phyloP scores from a whole-genome alignment of 2,888 invertebrate genomes.

The Pseudeuparius sepicola region DNA sequence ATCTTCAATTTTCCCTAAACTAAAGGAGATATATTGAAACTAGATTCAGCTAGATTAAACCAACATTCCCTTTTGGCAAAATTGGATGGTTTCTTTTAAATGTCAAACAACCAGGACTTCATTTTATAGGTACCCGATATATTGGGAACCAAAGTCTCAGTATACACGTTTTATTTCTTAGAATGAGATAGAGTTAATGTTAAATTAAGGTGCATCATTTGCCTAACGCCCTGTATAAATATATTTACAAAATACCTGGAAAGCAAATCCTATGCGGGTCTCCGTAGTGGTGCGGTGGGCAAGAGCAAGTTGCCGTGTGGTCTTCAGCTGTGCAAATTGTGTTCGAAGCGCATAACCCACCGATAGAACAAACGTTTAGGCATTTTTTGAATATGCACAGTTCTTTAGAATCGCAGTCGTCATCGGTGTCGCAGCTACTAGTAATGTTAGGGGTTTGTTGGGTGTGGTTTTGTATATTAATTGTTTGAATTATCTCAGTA shows the following conservation, averaged over 20 bases:
- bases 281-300: conserved; percentile 44
- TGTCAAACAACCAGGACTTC: no score
- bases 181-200: no score
- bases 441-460: conserved; percentile 37
- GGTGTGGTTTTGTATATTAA: conserved; percentile 41
- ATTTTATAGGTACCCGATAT: no score
- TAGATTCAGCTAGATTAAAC: no score
- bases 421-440: conserved; percentile 49
- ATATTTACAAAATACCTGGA: conserved; percentile 55
- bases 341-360: conserved; percentile 47
- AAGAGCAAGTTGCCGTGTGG: conserved; percentile 54
- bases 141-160: no score
- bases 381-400: conserved; percentile 55
- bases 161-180: no score
- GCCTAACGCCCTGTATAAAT: no score
- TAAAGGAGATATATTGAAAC: no score
- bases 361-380: conserved; percentile 51
- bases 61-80: no score
- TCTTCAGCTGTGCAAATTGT: conserved; percentile 52
- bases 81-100: no score
- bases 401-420: conserved; percentile 53
- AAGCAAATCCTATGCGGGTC: conserved; percentile 49
- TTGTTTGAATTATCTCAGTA: conserved; percentile 7
- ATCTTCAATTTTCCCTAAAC: no score
- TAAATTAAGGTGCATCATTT: no score